Conservation (phyloP, 1,140 invertebrate genomes). For the Venturia canescens region DNA sequence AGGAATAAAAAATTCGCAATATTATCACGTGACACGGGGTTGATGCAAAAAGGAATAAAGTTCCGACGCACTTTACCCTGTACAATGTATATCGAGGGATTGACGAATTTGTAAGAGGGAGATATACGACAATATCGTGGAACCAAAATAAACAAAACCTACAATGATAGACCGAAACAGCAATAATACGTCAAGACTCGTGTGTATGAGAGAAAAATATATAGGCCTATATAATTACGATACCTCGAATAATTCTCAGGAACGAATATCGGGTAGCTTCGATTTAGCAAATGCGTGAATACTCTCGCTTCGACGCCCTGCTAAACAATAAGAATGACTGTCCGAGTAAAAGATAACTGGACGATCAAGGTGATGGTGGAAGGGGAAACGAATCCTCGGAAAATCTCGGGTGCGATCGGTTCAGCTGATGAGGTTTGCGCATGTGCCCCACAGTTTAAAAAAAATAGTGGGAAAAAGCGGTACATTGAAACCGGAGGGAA, state of each 20-base stretch:
- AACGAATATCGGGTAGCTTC: conserved; percentile 43
- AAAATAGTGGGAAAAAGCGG: too few species aligned
- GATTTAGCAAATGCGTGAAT: conserved; percentile 71
- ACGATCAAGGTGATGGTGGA: conserved; percentile 3
- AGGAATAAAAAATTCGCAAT: too few species aligned
- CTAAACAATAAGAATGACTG: conserved; percentile 68
- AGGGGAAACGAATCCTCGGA: not conserved
- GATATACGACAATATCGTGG: not conserved
- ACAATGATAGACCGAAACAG: not conserved
- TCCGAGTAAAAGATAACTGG: conserved; percentile 23
- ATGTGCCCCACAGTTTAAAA: not conserved
- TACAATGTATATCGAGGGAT: not conserved
- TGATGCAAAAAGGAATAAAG: not conserved
- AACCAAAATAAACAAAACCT: not conserved
- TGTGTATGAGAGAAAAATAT: not conserved
- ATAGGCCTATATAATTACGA: not conserved
- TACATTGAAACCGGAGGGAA: too few species aligned
- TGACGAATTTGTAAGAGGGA: not conserved
- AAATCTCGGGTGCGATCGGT: not conserved
- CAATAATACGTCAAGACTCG: not conserved
- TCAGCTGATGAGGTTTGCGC: not conserved
- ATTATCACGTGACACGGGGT: not conserved
- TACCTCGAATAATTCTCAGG: conserved; percentile 25
- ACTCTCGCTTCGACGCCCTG: conserved; percentile 76
- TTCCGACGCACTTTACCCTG: conserved; percentile 6